Conservation (phyloP, 2,113 vertebrate species). For the Chaenocephalus aceratus region DNA sequence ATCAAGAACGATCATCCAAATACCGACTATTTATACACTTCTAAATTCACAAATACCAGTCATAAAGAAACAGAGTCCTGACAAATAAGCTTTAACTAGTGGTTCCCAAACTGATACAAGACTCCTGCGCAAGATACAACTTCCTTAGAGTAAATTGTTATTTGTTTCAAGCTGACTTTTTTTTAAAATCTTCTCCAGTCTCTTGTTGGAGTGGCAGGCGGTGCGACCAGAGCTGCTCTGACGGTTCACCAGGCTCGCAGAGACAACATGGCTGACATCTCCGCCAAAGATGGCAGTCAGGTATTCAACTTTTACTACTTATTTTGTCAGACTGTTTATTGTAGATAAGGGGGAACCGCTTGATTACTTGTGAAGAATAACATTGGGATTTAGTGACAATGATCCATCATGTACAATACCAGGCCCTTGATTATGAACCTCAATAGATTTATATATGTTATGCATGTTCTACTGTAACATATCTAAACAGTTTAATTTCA, state of each 20-base stretch:
- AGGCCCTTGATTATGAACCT: too few species aligned
- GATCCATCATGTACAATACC: too few species aligned
- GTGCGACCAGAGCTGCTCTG: slow-evolving; percentile 91
- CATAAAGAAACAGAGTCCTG: background rate
- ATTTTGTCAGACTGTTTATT: background rate
- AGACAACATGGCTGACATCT: slow-evolving; percentile 94
- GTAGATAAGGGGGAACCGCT: background rate
- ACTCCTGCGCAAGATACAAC: background rate
- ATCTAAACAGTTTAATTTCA: background rate
- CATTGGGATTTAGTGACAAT: too few species aligned
- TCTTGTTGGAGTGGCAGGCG: slow-evolving; percentile 91
- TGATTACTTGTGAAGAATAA: background rate
- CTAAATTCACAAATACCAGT: background rate
- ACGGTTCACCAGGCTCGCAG: slow-evolving; percentile 92
- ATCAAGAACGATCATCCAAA: too few species aligned
- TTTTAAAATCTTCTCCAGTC: slow-evolving; percentile 77
- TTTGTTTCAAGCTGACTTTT: too few species aligned
- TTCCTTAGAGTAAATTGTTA: too few species aligned
- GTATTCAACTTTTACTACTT: slow-evolving; percentile 61
- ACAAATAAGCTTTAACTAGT: background rate
- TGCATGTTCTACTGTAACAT: background rate
- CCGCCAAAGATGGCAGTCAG: slow-evolving; percentile 94
- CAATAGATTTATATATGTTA: background rate
- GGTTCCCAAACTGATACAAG: background rate
- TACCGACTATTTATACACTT: background rate